These are phyloP conservation scores for Trichonephila inaurata DNA, from an alignment of 1,140 invertebrate genomes.

Conservation along the genomic window DNA sequence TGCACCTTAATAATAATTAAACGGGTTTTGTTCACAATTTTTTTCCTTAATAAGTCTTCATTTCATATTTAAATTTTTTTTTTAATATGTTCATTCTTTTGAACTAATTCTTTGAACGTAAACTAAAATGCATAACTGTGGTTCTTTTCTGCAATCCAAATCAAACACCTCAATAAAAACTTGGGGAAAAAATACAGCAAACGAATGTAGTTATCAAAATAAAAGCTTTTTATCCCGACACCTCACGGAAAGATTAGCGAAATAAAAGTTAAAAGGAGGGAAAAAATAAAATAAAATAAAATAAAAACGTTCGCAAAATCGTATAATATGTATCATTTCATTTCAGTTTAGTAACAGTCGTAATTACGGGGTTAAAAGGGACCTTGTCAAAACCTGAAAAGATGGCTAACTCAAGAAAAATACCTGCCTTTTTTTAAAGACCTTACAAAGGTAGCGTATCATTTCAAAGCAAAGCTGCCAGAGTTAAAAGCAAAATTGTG, in stretches of 20 bases:
- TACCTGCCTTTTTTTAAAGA: constrained; percentile 58
- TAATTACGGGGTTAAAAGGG: constrained; percentile 75
- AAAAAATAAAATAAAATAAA: background rate
- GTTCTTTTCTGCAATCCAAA: constrained; percentile 2
- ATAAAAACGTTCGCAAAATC: background rate
- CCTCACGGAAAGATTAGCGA: background rate
- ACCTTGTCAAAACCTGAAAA: constrained; percentile 67
- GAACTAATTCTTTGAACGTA: background rate
- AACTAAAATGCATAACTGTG: background rate
- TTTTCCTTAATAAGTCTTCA: background rate
- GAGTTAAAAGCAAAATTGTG: constrained; percentile 76
- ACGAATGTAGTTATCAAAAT: constrained; percentile 51
- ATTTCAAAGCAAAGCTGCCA: constrained; percentile 72
- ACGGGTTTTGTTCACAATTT: background rate
- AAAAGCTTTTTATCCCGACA: constrained; percentile 6
- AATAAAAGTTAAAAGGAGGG: background rate
- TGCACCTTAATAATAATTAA: too few species aligned
- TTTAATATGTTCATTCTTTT: background rate
- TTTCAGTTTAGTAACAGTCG: constrained; percentile 70
- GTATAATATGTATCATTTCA: constrained; percentile 75
- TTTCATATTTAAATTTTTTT: background rate
- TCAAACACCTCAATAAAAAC: background rate
- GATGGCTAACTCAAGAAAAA: constrained; percentile 69
- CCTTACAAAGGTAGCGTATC: constrained; percentile 58
- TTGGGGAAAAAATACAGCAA: background rate